phyloP scores from a whole-genome alignment of 2,888 invertebrate species.

The Conomelus anceps region DNA sequence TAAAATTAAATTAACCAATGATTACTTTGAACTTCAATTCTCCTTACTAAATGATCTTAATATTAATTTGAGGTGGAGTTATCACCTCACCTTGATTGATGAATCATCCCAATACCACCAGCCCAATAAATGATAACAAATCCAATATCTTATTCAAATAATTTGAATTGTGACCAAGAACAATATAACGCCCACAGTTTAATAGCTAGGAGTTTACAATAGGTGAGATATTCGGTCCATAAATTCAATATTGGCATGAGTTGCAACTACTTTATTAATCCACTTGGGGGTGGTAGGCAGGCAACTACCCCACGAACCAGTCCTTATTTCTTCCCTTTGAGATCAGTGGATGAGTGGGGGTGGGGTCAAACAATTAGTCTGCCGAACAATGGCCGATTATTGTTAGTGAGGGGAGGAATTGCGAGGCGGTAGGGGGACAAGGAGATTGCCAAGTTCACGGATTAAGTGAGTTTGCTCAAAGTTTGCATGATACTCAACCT shows the following conservation, averaged over 20 bases:
- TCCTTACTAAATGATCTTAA: no score
- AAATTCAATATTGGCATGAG: neutral
- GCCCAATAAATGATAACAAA: neutral
- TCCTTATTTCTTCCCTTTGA: neutral
- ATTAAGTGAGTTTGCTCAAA: neutral
- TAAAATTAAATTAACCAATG: no score
- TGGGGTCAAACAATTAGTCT: conserved; percentile 1
- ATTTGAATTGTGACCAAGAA: neutral
- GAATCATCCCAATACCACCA: no score
- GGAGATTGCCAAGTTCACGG: neutral
- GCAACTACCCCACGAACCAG: neutral
- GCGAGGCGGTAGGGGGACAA: neutral
- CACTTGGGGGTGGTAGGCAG: neutral
- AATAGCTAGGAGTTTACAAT: neutral
- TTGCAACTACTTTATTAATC: neutral
- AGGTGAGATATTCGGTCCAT: neutral
- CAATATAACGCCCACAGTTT: no score
- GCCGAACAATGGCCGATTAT: conserved; percentile 4
- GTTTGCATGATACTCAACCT: neutral
- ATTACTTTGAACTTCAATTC: no score
- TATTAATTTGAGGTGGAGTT: no score
- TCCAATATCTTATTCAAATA: neutral
- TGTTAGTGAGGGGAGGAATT: neutral
- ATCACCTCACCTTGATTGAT: no score
- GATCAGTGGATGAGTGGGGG: no score